Base-by-base conservation (phyloP, 2,113 vertebrate species). In the Sorex fumeus region DNA sequence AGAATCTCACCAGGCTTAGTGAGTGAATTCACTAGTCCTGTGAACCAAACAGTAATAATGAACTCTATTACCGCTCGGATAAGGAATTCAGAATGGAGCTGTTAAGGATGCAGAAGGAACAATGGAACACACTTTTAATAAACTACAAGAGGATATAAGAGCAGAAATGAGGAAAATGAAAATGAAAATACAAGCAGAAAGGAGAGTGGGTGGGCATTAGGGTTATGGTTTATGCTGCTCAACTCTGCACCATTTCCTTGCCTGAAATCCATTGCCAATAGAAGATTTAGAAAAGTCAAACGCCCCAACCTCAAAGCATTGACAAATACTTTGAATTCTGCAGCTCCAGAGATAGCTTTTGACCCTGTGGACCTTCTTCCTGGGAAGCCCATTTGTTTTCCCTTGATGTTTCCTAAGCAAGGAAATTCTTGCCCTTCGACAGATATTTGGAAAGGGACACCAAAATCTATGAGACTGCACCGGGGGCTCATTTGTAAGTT, bases 231-330 rank as follows among this genome's bases (percentile, higher is more conserved):
- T 84, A 53, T 88, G 93, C 66, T 67, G 18, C 36, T 36, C 84
- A 32, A 21, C n/a, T n/a, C n/a, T n/a, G n/a, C n/a, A n/a, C n/a
- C n/a, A n/a, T n/a, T n/a, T n/a, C n/a, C n/a, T n/a, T n/a, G n/a
- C n/a, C 80, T 47, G 12, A 27, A 86, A 64, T 43, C 10, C 15
- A 47, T 36, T 43, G 71, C 64, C 66, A 86, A 50, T 7, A 30
- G 13, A 60, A 79, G 25, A 34, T 77, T 77, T 53, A 77, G 66
- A 36, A 71, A 88, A 92, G 79, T 60, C 90, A 86, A 88, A 82
- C 47, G 36, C 12, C 27, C 57, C n/a, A 70, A 43, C 64, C 62
- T 60, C 47, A 81, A 85, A 79, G 28, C 60, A 30, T n/a, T 21
- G 3, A 21, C n/a, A 34, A 34, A 21, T n/a, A 36, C 25, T 23